Evolutionary conservation across 2,797 vertebrate genomes (phyloP).

Genomic region (Megalops cyprinoides): DNA sequence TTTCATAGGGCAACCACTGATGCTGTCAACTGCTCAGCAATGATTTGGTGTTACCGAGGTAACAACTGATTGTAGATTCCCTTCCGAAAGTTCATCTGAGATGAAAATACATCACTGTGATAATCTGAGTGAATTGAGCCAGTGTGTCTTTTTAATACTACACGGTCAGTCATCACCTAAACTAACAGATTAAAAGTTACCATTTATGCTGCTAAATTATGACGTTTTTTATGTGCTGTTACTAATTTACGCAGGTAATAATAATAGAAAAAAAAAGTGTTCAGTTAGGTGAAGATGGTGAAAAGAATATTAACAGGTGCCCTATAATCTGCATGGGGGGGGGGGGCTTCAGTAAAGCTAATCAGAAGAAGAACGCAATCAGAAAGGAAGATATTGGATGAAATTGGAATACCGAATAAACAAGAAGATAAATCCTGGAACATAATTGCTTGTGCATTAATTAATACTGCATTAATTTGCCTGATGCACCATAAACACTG

Average conservation of each 20-base stretch:
- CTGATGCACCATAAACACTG: slow-evolving; percentile 3
- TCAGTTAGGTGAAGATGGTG: not conserved
- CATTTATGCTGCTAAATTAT: slow-evolving; percentile 6
- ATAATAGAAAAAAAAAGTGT: not conserved
- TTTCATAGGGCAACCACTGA: not conserved
- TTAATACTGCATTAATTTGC: not conserved
- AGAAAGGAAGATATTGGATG: not conserved
- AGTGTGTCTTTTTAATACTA: not conserved
- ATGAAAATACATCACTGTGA: too few species aligned
- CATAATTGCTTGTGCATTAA: not conserved
- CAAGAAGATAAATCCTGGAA: slow-evolving; percentile 10
- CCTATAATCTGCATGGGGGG: not conserved
- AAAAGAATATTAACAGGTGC: not conserved
- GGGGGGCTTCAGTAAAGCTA: not conserved
- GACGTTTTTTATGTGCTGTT: not conserved
- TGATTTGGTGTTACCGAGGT: not conserved
- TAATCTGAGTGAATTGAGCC: slow-evolving; percentile 6
- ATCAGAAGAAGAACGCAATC: not conserved
- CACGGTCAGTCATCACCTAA: not conserved
- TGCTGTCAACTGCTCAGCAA: not conserved
- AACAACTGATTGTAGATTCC: not conserved
- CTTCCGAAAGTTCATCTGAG: not conserved
- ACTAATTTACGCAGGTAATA: not conserved
- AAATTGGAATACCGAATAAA: not conserved
- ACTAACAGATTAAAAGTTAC: too few species aligned